These are phyloP conservation scores for Mythimna loreyi DNA, from an alignment of 2,888 invertebrate species.

Conservation along the genomic window DNA sequence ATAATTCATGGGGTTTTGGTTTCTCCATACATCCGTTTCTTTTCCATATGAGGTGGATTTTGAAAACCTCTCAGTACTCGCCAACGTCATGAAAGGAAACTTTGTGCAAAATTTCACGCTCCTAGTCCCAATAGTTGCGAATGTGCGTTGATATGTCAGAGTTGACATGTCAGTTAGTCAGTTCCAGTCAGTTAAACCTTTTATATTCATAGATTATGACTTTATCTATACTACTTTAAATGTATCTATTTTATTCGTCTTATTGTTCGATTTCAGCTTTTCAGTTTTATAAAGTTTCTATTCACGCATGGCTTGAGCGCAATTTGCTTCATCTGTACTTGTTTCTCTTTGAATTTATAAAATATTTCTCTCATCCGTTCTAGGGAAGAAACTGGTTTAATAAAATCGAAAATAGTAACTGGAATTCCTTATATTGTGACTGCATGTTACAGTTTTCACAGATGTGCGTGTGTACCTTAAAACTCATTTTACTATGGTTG, in stretches of 20 bases:
- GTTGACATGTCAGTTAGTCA: too few relatives aligned
- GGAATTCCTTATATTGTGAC: constrained; percentile 94
- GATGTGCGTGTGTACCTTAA: not conserved
- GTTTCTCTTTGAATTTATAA: constrained; percentile 90
- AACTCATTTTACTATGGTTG: not conserved
- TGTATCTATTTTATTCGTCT: constrained; percentile 82
- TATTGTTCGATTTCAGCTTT: constrained; percentile 86
- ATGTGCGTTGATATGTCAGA: too few relatives aligned
- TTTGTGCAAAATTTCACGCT: too few relatives aligned
- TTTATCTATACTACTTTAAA: constrained; percentile 2
- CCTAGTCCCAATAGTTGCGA: too few relatives aligned
- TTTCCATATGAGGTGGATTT: too few relatives aligned
- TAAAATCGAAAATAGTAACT: constrained; percentile 95
- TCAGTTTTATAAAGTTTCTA: constrained; percentile 88
- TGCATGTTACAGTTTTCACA: too few relatives aligned
- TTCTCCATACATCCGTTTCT: too few relatives aligned
- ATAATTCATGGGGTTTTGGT: too few relatives aligned
- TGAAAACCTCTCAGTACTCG: too few relatives aligned
- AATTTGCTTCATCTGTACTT: constrained; percentile 83
- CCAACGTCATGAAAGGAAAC: too few relatives aligned
- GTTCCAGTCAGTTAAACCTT: too few relatives aligned
- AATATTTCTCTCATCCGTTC: constrained; percentile 92
- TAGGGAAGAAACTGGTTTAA: constrained; percentile 94
- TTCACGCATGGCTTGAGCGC: constrained; percentile 87
- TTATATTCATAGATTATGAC: too few relatives aligned